Conservation (phyloP, 1,140 invertebrate species). For the Euwallacea similis region DNA sequence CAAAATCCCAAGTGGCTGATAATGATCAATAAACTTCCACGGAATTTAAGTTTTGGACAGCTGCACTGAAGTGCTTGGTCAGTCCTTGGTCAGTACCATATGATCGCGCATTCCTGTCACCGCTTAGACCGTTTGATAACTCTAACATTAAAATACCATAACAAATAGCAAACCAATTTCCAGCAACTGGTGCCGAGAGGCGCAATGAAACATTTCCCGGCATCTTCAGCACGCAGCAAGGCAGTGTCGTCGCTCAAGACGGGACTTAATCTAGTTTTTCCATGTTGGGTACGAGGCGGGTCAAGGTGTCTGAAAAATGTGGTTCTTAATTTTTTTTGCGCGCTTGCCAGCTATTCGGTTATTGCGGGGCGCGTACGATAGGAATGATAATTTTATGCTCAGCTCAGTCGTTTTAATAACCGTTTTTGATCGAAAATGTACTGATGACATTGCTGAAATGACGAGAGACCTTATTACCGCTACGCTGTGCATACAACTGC, state of each 20-base stretch:
- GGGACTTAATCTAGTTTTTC: constrained; percentile 37
- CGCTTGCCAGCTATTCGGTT: constrained; percentile 28
- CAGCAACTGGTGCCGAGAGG: no score
- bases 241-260: constrained; percentile 9
- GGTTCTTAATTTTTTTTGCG: constrained; percentile 19
- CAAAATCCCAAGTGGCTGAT: no score
- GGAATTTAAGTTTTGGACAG: no score
- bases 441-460: constrained; percentile 18
- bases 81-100: no score
- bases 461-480: no score
- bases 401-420: constrained; percentile 23
- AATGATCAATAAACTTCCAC: no score
- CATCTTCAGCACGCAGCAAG: constrained; percentile 25
- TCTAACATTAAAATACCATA: no score
- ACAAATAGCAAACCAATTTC: no score
- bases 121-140: no score
- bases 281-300: constrained; percentile 30
- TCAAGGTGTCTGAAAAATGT: constrained; percentile 42
- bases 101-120: no score
- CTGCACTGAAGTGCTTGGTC: no score
- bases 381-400: constrained; percentile 33
- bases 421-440: constrained; percentile 25
- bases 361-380: constrained; percentile 25
- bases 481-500: no score
- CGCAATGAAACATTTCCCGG: not conserved